Conservation (phyloP, 2,797 vertebrate species). For the Hydrophis major region DNA sequence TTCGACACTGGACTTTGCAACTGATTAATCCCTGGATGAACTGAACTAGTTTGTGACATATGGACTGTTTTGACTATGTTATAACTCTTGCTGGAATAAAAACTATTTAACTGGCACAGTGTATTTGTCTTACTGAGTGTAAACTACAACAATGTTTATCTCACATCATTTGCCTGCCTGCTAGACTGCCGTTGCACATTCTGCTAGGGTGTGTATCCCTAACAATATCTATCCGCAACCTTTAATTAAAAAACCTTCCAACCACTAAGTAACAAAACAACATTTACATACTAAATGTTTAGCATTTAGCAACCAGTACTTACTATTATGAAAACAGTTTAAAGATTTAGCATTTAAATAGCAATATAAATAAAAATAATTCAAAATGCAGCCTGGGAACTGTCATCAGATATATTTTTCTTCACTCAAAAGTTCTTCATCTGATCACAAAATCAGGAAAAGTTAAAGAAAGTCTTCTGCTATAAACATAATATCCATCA, state of each 20-base stretch:
- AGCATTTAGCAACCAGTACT: neutral
- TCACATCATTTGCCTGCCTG: too few species aligned
- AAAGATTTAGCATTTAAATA: neutral
- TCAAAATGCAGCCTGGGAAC: neutral
- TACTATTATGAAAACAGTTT: neutral
- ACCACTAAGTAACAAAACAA: neutral
- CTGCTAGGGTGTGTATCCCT: too few species aligned
- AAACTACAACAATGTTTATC: too few species aligned
- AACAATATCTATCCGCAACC: neutral
- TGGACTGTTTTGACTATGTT: too few species aligned
- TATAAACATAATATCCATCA: neutral
- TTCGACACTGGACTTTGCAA: too few species aligned
- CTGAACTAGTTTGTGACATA: too few species aligned
- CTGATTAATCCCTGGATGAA: too few species aligned
- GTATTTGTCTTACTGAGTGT: too few species aligned
- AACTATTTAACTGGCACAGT: too few species aligned
- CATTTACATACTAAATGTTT: neutral
- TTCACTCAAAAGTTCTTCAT: neutral
- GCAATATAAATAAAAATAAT: neutral
- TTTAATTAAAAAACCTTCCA: neutral
- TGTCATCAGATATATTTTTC: neutral
- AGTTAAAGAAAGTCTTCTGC: neutral
- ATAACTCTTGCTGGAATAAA: too few species aligned
- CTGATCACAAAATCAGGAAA: neutral
- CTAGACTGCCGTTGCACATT: too few species aligned